Percentiles rank a stretch among this genome's conserved stretches.
Conservation (phyloP, 2,797 vertebrate genomes). For the Eremophila alpestris region DNA sequence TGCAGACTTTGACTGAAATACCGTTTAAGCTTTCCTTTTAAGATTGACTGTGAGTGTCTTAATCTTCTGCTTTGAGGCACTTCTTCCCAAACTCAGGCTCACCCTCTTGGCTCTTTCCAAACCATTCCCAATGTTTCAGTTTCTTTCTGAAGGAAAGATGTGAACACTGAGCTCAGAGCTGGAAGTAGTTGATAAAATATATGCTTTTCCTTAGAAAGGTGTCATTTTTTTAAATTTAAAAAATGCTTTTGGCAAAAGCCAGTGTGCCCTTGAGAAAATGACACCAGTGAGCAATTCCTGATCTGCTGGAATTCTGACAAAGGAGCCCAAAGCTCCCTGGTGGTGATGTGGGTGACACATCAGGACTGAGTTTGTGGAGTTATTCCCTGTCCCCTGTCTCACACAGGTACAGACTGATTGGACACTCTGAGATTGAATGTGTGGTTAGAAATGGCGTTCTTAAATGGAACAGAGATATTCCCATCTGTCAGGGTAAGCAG, state of each 20-base stretch:
- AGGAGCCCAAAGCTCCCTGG: not conserved
- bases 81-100: not conserved
- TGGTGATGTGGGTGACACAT: not conserved
- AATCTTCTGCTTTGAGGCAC: not conserved
- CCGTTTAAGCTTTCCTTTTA: not conserved
- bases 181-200: not conserved
- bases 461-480: not conserved
- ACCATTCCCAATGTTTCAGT: not conserved
- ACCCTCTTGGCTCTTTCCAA: not conserved
- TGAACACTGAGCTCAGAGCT: not conserved
- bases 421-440: not conserved
- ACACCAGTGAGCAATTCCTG: not conserved
- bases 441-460: not conserved
- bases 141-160: not conserved
- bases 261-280: not conserved
- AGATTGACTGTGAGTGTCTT: not conserved
- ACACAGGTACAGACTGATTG: constrained; percentile 45
- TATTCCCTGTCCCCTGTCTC: not conserved
- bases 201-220: not conserved
- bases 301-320: not conserved
- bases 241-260: not conserved
- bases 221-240: not conserved
- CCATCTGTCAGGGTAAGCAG: constrained; percentile 35
- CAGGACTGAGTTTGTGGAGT: not conserved
- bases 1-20: not conserved